phyloP scores from a whole-genome alignment of 2,113 vertebrate species.

The Pygoscelis adeliae region DNA sequence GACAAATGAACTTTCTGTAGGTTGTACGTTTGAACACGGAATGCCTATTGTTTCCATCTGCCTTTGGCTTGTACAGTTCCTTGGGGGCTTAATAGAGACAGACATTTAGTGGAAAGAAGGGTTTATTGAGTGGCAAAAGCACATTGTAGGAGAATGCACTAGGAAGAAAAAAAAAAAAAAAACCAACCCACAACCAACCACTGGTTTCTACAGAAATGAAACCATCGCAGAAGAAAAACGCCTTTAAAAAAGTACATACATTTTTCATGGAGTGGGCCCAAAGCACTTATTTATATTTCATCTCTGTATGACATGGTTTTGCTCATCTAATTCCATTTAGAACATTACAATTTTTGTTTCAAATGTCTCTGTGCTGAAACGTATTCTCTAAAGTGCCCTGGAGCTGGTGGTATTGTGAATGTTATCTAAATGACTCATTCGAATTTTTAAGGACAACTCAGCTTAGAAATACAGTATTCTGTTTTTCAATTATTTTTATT shows the following conservation, averaged over 20 bases:
- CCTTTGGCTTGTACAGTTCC: conserved; percentile 55
- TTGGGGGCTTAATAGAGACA: conserved; percentile 37
- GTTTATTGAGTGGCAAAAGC: conserved; percentile 50
- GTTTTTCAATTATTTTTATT: background rate
- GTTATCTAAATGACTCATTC: conserved; percentile 56
- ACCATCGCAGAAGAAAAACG: conserved; percentile 14
- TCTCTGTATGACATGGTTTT: conserved; percentile 53
- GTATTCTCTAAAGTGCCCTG: conserved; percentile 50
- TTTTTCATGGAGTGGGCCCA: conserved; percentile 67
- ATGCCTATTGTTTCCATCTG: conserved; percentile 62
- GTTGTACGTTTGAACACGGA: conserved; percentile 30
- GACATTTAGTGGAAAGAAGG: conserved; percentile 41
- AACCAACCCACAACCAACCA: background rate
- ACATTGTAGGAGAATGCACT: conserved; percentile 1
- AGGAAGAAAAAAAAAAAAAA: background rate
- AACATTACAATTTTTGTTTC: conserved; percentile 65
- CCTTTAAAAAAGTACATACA: conserved; percentile 41
- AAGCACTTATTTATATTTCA: conserved; percentile 73
- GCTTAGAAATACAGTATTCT: conserved; percentile 2
- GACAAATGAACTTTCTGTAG: conserved; percentile 65
- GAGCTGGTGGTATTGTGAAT: conserved; percentile 49
- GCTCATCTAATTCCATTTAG: conserved; percentile 67
- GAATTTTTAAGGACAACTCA: conserved; percentile 43
- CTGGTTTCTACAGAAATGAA: conserved; percentile 19
- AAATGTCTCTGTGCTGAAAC: conserved; percentile 25